A percentile compares a stretch with the other conserved stretches of the same genome.
Evolutionary conservation across 2,888 invertebrate species (phyloP).

Genomic region (Carterocephalus palaemon): DNA sequence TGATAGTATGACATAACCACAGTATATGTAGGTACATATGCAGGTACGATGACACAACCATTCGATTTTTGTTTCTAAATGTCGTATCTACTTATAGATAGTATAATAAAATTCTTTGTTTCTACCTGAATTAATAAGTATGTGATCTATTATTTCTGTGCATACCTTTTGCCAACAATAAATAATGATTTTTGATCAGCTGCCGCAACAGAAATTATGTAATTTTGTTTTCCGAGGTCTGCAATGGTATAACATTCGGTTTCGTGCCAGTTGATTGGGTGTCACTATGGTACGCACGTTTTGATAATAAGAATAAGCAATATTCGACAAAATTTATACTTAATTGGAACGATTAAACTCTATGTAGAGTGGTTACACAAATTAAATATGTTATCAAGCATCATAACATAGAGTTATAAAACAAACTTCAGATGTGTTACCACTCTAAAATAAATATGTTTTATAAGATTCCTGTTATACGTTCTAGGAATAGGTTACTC

Average conservation of each 20-base stretch:
- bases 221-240: constrained; percentile 18
- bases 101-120: too few relatives aligned
- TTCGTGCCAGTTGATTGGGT: constrained; percentile 1
- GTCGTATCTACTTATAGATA: too few relatives aligned
- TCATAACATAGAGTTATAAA: too few relatives aligned
- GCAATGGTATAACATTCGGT: constrained; percentile 11
- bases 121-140: too few relatives aligned
- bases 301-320: background rate
- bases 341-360: too few relatives aligned
- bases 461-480: background rate
- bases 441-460: constrained; percentile 4
- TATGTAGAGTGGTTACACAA: too few relatives aligned
- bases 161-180: constrained; percentile 17
- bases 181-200: constrained; percentile 13
- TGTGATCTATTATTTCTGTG: constrained; percentile 14
- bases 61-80: constrained; percentile 19
- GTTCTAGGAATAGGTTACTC: background rate
- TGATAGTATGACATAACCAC: too few relatives aligned
- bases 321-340: background rate
- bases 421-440: too few relatives aligned
- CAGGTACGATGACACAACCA: too few relatives aligned
- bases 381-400: too few relatives aligned
- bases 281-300: background rate
- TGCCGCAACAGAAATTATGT: constrained; percentile 16
- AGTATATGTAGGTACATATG: too few relatives aligned